Evolutionary conservation across 2,888 invertebrate genomes (phyloP).

Genomic region (Plebejus argus): DNA sequence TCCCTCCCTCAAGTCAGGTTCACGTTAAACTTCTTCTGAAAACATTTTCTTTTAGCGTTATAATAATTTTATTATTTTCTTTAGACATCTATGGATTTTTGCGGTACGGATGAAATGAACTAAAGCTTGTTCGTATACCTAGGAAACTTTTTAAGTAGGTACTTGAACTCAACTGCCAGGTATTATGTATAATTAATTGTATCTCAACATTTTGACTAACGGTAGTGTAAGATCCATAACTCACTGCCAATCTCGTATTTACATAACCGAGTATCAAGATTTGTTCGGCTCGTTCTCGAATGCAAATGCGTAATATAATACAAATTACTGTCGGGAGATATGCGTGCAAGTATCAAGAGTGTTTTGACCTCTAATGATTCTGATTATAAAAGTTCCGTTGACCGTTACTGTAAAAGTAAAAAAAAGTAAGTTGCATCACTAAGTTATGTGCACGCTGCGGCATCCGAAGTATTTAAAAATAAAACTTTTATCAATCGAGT

Average conservation of each 20-base stretch:
- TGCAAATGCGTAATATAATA: slow-evolving; percentile 31
- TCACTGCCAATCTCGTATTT: slow-evolving; percentile 12
- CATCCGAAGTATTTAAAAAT: slow-evolving; percentile 17
- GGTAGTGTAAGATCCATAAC: background rate
- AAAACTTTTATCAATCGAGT: slow-evolving; percentile 8
- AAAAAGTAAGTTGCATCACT: slow-evolving; percentile 22
- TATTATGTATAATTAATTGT: slow-evolving; percentile 8
- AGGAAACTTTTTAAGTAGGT: no score
- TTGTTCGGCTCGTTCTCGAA: background rate
- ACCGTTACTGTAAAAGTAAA: slow-evolving; percentile 6
- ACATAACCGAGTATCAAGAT: slow-evolving; percentile 12
- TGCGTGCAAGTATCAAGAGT: slow-evolving; percentile 26
- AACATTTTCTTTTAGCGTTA: no score
- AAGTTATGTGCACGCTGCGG: slow-evolving; percentile 16
- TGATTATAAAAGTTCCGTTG: slow-evolving; percentile 30
- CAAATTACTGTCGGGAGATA: slow-evolving; percentile 8
- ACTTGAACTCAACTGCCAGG: background rate
- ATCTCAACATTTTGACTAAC: background rate
- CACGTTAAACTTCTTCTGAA: no score
- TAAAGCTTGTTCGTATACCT: no score
- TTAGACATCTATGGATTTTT: background rate
- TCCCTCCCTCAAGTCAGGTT: no score
- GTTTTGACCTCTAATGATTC: slow-evolving; percentile 26
- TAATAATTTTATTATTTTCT: no score
- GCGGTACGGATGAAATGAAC: no score